A percentile compares a stretch with the other conserved stretches of the same genome.
phyloP scores from a whole-genome alignment of 1,140 invertebrate genomes.

The Mamestra configurata region DNA sequence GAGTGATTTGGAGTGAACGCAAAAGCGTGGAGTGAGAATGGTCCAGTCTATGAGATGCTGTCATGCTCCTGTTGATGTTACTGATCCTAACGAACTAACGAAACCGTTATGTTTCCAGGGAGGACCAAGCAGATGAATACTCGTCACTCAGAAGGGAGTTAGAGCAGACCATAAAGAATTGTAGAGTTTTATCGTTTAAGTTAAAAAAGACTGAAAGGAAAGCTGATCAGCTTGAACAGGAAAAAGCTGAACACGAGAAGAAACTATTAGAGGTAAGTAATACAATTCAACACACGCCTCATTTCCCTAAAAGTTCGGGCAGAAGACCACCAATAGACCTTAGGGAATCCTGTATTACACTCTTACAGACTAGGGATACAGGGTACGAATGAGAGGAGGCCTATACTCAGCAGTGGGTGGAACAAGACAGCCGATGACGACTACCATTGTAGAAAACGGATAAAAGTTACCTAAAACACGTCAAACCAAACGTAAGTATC shows the following conservation, averaged over 20 bases:
- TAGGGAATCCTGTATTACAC: no score
- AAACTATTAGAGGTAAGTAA: constrained; percentile 90
- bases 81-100: background rate
- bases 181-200: constrained; percentile 99
- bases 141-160: constrained; percentile 97
- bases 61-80: no score
- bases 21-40: no score
- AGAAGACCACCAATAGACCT: no score
- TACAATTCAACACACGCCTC: no score
- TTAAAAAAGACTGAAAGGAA: constrained; percentile 98
- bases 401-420: no score
- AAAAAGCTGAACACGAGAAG: constrained; percentile 92
- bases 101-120: constrained; percentile 89
- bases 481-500: constrained; percentile 14
- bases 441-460: background rate
- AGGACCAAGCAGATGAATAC: constrained; percentile 99
- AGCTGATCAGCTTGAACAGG: constrained; percentile 95
- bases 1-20: no score
- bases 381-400: background rate
- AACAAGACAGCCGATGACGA: no score
- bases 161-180: constrained; percentile 99
- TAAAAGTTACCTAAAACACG: background rate
- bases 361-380: no score
- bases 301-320: no score
- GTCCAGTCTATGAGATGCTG: no score